A percentile compares a stretch with the other conserved stretches of the same genome.
phyloP scores from a whole-genome alignment of 2,888 invertebrate genomes.

The Fragum fragum region DNA sequence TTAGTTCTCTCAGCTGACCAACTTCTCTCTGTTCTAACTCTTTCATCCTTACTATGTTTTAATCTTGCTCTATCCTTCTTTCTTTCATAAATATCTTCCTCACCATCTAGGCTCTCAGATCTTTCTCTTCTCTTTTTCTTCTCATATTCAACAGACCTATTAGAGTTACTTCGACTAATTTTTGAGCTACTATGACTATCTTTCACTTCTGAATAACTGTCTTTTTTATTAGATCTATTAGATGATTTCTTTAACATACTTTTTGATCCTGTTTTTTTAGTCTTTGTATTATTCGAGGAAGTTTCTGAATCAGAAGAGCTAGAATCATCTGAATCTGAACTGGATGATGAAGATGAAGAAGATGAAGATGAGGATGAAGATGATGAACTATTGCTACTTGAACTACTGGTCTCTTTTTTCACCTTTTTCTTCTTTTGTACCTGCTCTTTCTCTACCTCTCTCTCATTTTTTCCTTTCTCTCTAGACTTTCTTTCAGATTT shows the following conservation, averaged over 20 bases:
- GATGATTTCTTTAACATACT: constrained; percentile 20
- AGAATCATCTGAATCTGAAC: constrained; percentile 61
- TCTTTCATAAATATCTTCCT: constrained; percentile 52
- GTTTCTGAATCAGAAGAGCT: constrained; percentile 40
- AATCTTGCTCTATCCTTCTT: constrained; percentile 45
- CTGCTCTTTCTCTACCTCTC: constrained; percentile 22
- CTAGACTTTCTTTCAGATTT: constrained; percentile 30
- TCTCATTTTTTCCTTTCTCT: constrained; percentile 33
- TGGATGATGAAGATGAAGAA: constrained; percentile 63
- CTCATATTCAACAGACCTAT: constrained; percentile 47
- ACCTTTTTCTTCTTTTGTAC: constrained; percentile 37
- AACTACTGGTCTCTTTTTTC: constrained; percentile 58
- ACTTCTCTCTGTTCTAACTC: constrained; percentile 52
- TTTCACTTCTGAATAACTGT: constrained; percentile 3
- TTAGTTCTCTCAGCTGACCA: constrained; percentile 46
- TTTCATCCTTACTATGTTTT: constrained; percentile 50
- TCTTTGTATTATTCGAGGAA: background rate
- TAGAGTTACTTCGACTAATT: constrained; percentile 52
- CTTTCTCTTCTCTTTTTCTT: constrained; percentile 44
- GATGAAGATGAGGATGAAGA: constrained; percentile 67
- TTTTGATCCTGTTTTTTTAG: constrained; percentile 34
- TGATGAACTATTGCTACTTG: constrained; percentile 69
- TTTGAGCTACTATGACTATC: constrained; percentile 31
- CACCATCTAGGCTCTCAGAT: constrained; percentile 37
- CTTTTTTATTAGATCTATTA: constrained; percentile 42